phyloP scores from a whole-genome alignment of 2,888 invertebrate genomes.

The Eilema griseolum region DNA sequence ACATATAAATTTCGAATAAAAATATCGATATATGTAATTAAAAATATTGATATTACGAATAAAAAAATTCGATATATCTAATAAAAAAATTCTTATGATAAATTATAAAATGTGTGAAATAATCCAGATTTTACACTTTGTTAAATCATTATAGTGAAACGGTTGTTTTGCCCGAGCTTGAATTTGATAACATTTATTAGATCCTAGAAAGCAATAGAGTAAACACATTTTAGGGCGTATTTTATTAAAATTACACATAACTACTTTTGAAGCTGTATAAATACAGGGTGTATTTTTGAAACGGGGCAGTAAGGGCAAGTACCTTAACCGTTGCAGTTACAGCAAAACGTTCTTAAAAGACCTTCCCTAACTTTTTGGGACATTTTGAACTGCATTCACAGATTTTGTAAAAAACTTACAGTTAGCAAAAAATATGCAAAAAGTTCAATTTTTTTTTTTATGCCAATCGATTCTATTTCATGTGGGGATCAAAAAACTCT shows the following conservation, averaged over 20 bases:
- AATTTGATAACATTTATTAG: slow-evolving; percentile 69
- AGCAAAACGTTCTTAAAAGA: too few relatives aligned
- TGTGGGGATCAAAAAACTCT: too few relatives aligned
- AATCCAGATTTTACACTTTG: slow-evolving; percentile 16
- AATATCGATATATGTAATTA: not conserved
- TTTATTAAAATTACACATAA: slow-evolving; percentile 8
- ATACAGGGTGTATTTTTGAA: not conserved
- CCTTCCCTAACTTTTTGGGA: too few relatives aligned
- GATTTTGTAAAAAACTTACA: too few relatives aligned
- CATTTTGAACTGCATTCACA: too few relatives aligned
- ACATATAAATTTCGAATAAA: not conserved
- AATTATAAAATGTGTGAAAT: not conserved
- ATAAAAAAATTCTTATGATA: not conserved
- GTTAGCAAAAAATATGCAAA: too few relatives aligned
- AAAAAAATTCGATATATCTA: not conserved
- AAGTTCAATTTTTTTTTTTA: too few relatives aligned
- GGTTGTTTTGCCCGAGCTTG: slow-evolving; percentile 84
- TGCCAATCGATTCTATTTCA: too few relatives aligned
- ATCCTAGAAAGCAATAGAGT: slow-evolving; percentile 54
- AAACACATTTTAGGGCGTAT: slow-evolving; percentile 56
- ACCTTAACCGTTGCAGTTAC: too few relatives aligned
- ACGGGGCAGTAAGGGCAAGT: too few relatives aligned
- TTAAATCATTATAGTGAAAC: slow-evolving; percentile 47
- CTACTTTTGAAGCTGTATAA: not conserved
- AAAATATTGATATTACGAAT: not conserved